These are phyloP conservation scores for Drosophila tropicalis DNA, from an alignment of 1,140 invertebrate species.

Conservation along the genomic window DNA sequence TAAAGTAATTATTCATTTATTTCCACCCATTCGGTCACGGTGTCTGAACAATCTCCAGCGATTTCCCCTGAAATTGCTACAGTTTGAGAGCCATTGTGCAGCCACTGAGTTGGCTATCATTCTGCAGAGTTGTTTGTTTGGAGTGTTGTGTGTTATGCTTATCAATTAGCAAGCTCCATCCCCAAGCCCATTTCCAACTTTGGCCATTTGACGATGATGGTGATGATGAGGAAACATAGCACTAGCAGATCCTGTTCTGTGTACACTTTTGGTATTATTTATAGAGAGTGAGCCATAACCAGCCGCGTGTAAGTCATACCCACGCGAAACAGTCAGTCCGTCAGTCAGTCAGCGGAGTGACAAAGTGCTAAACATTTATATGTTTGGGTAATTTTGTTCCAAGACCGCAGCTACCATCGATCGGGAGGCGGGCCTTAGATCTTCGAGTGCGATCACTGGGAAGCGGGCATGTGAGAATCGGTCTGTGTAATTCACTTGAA, in stretches of 20 bases:
- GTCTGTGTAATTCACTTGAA: constrained; percentile 71
- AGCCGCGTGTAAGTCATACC: constrained; percentile 23
- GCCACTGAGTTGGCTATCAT: background rate
- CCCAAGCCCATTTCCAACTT: background rate
- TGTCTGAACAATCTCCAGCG: constrained; percentile 1
- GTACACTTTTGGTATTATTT: constrained; percentile 53
- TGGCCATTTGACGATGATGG: background rate
- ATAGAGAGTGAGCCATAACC: constrained; percentile 58
- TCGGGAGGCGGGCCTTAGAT: constrained; percentile 42
- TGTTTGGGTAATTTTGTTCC: constrained; percentile 60
- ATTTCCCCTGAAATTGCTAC: background rate
- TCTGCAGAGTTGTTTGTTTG: constrained; percentile 29
- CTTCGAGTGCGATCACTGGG: constrained; percentile 53
- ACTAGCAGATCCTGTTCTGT: constrained; percentile 61
- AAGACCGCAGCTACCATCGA: constrained; percentile 6
- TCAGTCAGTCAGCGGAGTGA: constrained; percentile 26
- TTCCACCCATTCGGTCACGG: constrained; percentile 15
- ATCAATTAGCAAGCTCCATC: constrained; percentile 56
- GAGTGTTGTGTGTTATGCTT: constrained; percentile 59
- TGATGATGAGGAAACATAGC: constrained; percentile 17
- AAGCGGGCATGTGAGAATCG: constrained; percentile 34
- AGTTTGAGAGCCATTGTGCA: constrained; percentile 13
- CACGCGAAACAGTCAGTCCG: background rate
- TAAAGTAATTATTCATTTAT: constrained; percentile 6
- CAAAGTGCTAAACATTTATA: constrained; percentile 45